Evolutionary conservation across 1,140 invertebrate species (phyloP), one percentile per base, ranked within the genome.

Genomic region (Cecropterus lyciades): DNA sequence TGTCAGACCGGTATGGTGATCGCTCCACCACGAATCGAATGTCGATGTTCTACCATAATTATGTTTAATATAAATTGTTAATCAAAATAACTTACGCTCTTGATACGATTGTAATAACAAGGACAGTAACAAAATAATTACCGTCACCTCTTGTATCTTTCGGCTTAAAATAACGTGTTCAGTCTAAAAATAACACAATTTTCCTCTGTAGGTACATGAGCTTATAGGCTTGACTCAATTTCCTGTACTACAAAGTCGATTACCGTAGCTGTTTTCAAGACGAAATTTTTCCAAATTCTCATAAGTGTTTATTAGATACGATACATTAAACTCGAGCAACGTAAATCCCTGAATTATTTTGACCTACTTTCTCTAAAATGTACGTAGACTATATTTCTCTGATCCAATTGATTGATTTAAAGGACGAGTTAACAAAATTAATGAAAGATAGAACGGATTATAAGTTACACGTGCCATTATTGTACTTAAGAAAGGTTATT

Each of bases 191-290:
- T 24, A 48, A 48, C 3, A 48, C n/a, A 51, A 20, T 27, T 27
- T 51, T 51, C 7, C 11, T 10, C 20, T 3, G 20, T 2, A 51
- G 48, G 16, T 4, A 27, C 13, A 27, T 14, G 11, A 27, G 48
- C 20, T 48, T 24, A 51, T 51, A 13, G 13, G 17, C 7, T 51
- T 51, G 48, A 51, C 16, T 51, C 48, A 27, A 51, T 51, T 51
- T 51, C 20, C 48, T 27, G 48, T 51, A 51, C 13, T 24, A 13
- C 4, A 27, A 13, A 27, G 48, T 51, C 10, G 17, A 24, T 24
- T 17, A 24, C 16, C 10, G 17, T n/a, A 17, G 10, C 17, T 9
- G 20, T 8, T 10, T 51, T 27, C 13, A 17, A 27, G 9, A 49
- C n/a, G 20, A n/a, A 51, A 27, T 27, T 51, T 20, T 27, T 5